Base-by-base conservation (phyloP, 1,140 invertebrate genomes). In the Heliconius melpomene region DNA sequence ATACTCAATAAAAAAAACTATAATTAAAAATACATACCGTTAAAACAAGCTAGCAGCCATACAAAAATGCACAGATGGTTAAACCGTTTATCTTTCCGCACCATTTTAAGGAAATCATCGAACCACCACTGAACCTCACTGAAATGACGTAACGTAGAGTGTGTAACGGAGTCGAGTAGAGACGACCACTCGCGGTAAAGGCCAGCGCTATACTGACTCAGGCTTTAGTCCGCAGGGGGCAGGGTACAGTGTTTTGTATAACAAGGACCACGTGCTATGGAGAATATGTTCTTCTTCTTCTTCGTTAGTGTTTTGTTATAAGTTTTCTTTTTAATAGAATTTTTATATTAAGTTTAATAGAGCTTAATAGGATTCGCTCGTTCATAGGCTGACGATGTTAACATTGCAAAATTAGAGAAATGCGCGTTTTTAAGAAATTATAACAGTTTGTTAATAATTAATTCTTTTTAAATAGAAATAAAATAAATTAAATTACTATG, bases 81-180 rank as follows among this genome's bases (percentile, higher is more conserved):
- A 79, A 90, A 85, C 70, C 84, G 82, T 82, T 87, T 81, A 77
- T 86, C 89, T 81, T 87, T 87, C 79, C 87, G 84, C 88, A 91
- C 89, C 92, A 93, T 93, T 86, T 87, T 86, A 91, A 87, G 83
- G 82, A 77, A 86, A 90, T 85, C 87, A 92, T 89, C 81, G 87
- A 91, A 89, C 40, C 90, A 92, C 89, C 87, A 92, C 88, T 86
- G 84, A 90, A 87, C 83, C 85, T 84, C 84, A 80, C 85, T 84
- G 83, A 82, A 82, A 86, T 93, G 92, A 93, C 91, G 90, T 92
- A 92, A 93, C 86, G 84, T 82, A 91, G 90, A 90, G 87, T 89
- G 89, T 66, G 29, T 26, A 29, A 66, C 57, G 50, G 77, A 11
- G 50, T 20, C 50, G 18, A 38, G 3, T 29, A 76, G 16, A 73